Evolutionary conservation across 2,888 invertebrate genomes (phyloP), one percentile per base, ranked within the genome.

Genomic region (Eulithis testata): DNA sequence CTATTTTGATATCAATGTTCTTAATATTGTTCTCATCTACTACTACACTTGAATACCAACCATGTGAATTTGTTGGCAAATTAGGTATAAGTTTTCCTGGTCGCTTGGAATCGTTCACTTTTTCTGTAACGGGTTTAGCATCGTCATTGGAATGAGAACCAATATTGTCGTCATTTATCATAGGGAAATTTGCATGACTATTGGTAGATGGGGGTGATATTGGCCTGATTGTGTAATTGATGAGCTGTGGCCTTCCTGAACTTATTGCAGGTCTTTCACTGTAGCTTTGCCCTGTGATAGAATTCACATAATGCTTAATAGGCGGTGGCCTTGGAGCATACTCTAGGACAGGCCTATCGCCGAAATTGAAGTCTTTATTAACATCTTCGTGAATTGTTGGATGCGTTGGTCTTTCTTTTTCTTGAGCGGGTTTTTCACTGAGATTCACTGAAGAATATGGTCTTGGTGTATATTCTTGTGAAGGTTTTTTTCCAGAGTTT

Each of bases 101-200:
- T 71, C 87, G 83, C 53, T 84, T 87, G 43, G 82, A 78, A 51
- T 85, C 85, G 60, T 59, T 73, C 65, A 76, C 62, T 68, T 81
- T 75, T 76, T 87, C 88, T 36, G 79, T 83, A 0, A 85, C 83
- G 43, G 84, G 84, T 73, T 85, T 86, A 0, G 82, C 63, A 51
- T 78, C 66, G 21, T 74, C 71, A 65, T 68, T 78, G 51, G 70
- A 60, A 11, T 76, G 68, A 53, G 73, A 76, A 37, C 65, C 63
- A 51, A 68, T 31, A 7, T 61, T 72, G 21, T 64, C 65, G 50
- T 90, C 91, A 71, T 89, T 89, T 12, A 85, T 82, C 87, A 91
- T 88, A 2, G 93, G 93, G 79, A 93, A 93, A 76, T 93, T 93
- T 0, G 93, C 93, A 69, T 93, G 93, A 75, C 93, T 93, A 63